Percentiles rank a stretch among this genome's conserved stretches.
Conservation (phyloP, 2,888 invertebrate genomes). For the Urechis unicinctus region DNA sequence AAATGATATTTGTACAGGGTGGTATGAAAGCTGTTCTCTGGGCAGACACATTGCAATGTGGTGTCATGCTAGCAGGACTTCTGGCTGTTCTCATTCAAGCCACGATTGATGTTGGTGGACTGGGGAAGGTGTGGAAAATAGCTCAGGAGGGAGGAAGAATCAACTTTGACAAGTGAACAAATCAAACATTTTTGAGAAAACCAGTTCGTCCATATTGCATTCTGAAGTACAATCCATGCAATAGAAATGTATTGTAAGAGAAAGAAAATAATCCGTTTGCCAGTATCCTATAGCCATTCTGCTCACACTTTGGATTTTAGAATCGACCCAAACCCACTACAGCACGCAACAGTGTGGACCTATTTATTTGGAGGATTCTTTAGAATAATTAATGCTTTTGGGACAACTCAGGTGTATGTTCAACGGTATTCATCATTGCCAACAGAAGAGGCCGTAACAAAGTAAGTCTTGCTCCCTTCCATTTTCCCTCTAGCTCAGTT, state of each 20-base stretch:
- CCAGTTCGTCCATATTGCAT: too few species aligned
- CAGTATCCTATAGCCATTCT: too few species aligned
- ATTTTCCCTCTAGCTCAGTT: not conserved
- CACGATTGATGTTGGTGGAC: slow-evolving; percentile 36
- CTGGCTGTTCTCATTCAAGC: slow-evolving; percentile 45
- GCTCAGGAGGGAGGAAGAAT: slow-evolving; percentile 34
- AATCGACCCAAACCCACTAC: slow-evolving; percentile 70
- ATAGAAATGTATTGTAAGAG: too few species aligned
- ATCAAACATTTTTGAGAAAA: too few species aligned
- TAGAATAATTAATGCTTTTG: slow-evolving; percentile 85
- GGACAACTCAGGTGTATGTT: slow-evolving; percentile 84
- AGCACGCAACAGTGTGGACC: slow-evolving; percentile 80
- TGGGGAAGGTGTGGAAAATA: slow-evolving; percentile 32
- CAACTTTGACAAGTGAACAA: too few species aligned
- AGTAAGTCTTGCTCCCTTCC: not conserved
- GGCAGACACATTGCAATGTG: slow-evolving; percentile 51
- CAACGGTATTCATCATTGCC: slow-evolving; percentile 62
- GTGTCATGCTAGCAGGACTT: slow-evolving; percentile 48
- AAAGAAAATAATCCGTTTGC: too few species aligned
- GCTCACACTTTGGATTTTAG: too few species aligned
- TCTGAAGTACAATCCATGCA: too few species aligned
- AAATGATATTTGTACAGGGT: slow-evolving; percentile 45
- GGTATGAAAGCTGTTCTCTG: slow-evolving; percentile 52
- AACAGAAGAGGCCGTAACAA: too few species aligned
- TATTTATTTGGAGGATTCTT: slow-evolving; percentile 79